Base-by-base conservation (phyloP, 2,888 invertebrate species). In the Dryadula phaetusa region DNA sequence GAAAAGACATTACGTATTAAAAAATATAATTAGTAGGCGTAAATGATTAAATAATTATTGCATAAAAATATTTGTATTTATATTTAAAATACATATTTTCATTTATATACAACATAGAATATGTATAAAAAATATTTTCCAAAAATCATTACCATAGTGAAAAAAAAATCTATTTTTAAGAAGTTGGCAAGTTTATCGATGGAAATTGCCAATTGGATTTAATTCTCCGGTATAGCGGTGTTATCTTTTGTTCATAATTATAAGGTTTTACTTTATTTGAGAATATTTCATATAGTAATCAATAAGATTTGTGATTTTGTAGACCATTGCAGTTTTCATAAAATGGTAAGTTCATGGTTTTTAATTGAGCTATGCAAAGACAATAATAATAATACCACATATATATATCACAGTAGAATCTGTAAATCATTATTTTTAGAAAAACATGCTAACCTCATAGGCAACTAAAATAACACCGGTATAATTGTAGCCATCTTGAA, bases 401-500 rank as follows among this genome's bases (percentile, higher is more conserved):
- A 56, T 40, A 22, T 18, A 56, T 40, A 56, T 22, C 37, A 56
- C 20, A 7, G 37, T 56, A n/a, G 1, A 0, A 56, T 56, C 7
- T n/a, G 20, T 56, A 8, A 8, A 22, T 20, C 10, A n/a, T 37
- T 37, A 28, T 40, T 8, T 34, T 22, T n/a, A 7, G 1, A 22
- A 22, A 18, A 8, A 22, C 8, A 20, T 22, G 8, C 18, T 62
- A 37, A 6, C 44, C 28, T 28, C 20, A 16, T 25, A 18, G 12
- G 8, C 60, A 42, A 40, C 58, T 52, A 64, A 63, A 70, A 64
- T 69, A 64, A 75, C 61, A 67, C 87, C 87, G 88, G 87, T 82
- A 82, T 84, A 82, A 79, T 80, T 81, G 85, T 80, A 85, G 91
- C 90, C 91, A 90, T 90, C 82, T 91, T 91, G 88, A 82, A 78